Base-by-base conservation (phyloP, 2,888 invertebrate genomes). In the Dolichopus griseipennis region DNA sequence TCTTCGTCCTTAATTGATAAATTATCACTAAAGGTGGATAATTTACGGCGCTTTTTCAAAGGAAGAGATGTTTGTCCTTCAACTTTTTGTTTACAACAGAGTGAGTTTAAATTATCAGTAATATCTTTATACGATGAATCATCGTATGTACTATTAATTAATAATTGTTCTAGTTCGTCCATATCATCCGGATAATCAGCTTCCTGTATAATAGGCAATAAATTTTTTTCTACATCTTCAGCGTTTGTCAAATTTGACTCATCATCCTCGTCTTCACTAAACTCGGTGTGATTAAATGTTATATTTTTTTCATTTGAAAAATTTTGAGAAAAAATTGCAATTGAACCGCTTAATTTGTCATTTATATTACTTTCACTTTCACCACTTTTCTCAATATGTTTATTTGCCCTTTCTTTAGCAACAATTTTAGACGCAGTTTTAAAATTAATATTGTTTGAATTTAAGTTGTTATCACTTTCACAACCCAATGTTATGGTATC, bases 381-480 rank as follows among this genome's bases (percentile, higher is more conserved):
- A 6, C 15, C 52, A 18, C n/a, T n/a, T 52, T 1, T 52, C n/a
- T 52, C 52, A 52, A 12, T 52, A 18, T n/a, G 52, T 18, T 18
- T n/a, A 52, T n/a, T 18, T 52, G 9, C 2, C 18, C 15, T 52
- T 15, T 52, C n/a, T 12, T 52, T 52, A n/a, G 2, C 18, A 52
- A 18, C 6, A n/a, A 15, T 52, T 5, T 37, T 37, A 10, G 37
- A 12, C 8, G 43, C 20, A 61, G 6, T 68, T 33, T 62, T 65
- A 62, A 41, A 8, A 65, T 65, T 63, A 41, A 34, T 18, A 64
- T 33, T 41, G 41, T 33, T 64, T 64, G 67, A 41, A 65, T 20
- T 63, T 69, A 72, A 70, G 70, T 69, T 71, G 70, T 72, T 71
- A 69, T 70, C 69, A 66, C 69, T 71, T 71, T 71, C 71, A 71